phyloP scores from a whole-genome alignment of 2,113 vertebrate species.

The Cebus imitator region DNA sequence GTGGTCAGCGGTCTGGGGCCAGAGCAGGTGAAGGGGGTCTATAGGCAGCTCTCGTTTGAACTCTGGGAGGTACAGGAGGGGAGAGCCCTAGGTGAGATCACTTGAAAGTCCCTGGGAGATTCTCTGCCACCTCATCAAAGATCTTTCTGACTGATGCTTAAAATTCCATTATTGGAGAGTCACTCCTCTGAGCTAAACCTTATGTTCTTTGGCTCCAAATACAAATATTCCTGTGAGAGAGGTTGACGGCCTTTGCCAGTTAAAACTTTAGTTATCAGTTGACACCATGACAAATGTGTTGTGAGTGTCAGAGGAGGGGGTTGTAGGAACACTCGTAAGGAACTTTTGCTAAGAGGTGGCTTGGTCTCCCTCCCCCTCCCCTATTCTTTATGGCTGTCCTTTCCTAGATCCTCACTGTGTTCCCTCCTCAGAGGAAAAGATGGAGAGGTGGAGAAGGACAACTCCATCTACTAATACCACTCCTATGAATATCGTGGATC shows the following conservation, averaged over 20 bases:
- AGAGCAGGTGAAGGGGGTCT: background rate
- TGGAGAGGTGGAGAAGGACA: background rate
- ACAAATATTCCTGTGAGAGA: background rate
- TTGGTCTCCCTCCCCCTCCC: background rate
- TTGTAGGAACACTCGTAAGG: background rate
- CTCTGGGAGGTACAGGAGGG: background rate
- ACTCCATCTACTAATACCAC: background rate
- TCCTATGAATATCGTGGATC: background rate
- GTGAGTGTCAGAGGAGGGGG: background rate
- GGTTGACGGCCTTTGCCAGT: background rate
- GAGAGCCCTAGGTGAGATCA: background rate
- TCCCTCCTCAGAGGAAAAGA: background rate
- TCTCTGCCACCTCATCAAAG: background rate
- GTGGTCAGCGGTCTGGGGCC: background rate
- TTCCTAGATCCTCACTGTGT: too few relatives aligned
- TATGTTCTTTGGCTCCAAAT: background rate
- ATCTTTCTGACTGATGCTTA: background rate
- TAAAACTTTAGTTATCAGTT: background rate
- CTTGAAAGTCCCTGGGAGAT: background rate
- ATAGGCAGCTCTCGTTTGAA: background rate
- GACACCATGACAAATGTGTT: background rate
- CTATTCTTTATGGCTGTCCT: background rate
- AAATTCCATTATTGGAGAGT: background rate
- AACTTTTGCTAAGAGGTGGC: background rate
- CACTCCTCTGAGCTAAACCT: slow-evolving; percentile 1